Base-by-base conservation (phyloP, 37 sponge, comb jelly and placozoan genomes). In the Diacarnus erythraeanus region DNA sequence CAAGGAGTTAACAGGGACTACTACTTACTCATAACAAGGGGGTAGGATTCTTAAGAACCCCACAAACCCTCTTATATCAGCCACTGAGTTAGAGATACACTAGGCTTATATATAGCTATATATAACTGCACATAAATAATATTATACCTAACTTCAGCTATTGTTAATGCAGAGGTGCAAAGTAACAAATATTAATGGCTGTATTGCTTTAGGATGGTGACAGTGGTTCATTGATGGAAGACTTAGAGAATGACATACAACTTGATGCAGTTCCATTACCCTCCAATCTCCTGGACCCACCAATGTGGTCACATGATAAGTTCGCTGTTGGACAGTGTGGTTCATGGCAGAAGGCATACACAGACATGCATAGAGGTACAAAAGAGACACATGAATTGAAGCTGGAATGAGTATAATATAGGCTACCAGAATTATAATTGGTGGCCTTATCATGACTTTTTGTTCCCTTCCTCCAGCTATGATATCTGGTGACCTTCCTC, bases 281-380 rank as follows among this genome's bases (percentile, higher is more conserved):
- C 1, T 26, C 43, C 1, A 77, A 77, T 30, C 66, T 29, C 3
- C 77, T 77, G 25, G 47, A 77, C 47, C 65, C 77, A 34, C 77
- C 77, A n/a, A 61, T 77, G 65, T 77, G 77, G 77, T 60, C 26
- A 38, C 39, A 69, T 33, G 25, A 27, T 59, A 3, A 5, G 17
- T 3, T 4, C 2, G 37, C 60, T 21, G 17, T 36, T 36, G 77
- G 77, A 36, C 65, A 64, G 30, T 77, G 77, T 64, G 77, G 77
- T 5, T 37, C 29, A 42, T 77, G 77, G 77, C 77, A 77, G 77
- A 77, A 77, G 60, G 29, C 36, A 41, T 77, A 77, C 77, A 77
- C 77, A 10, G 40, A 77, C 44, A 20, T 77, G 18, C 77, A 77
- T 44, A 36, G 77, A 77, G 77, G 77, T 77, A 38, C 2, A 38